Base-by-base conservation (phyloP, 92 coral and sea anemone species). In the Isaurus tuberculatus region DNA sequence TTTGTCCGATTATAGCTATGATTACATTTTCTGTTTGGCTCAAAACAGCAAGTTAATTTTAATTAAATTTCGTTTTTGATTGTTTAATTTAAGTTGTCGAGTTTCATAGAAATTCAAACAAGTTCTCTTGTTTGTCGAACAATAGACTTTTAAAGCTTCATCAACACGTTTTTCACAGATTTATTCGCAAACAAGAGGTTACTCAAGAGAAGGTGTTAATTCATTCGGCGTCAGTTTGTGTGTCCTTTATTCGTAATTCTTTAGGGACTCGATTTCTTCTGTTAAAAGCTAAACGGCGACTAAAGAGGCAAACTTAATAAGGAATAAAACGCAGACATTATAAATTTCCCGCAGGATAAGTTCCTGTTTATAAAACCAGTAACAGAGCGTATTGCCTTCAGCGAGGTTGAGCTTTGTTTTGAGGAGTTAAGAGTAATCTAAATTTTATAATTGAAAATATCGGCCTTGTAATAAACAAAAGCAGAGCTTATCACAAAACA, bases 391-490 rank as follows among this genome's bases (percentile, higher is more conserved):
- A 43, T 77, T 61, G 57, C 82, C 51, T 36, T 61, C 67, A 77
- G 67, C 43, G 23, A 74, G 51, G 68, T 43, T 48, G 34, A 37
- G 82, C 11, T 58, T 77, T 77, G 82, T 77, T 77, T 61, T 77
- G 11, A 22, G 67, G 30, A 58, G 82, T 58, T 64, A 43, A 77
- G 34, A 6, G 70, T 58, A 77, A 77, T 77, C 82, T 57, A 77
- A 77, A 77, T 57, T 77, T 77, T 58, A 77, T 77, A 58, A 77
- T 77, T 77, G 82, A 67, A 77, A 61, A 77, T 77, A 77, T 77
- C 37, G 82, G 82, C 46, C 70, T 77, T 58, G 29, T 55, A 34
- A 34, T 25, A 37, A 57, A 77, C 82, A 77, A 77, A 77, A 77
- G 82, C 31, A 19, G 53, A 53, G 69, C 70, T 77, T 77, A 77